phyloP scores from a whole-genome alignment of 2,797 vertebrate species.

The Microtus agrestis region DNA sequence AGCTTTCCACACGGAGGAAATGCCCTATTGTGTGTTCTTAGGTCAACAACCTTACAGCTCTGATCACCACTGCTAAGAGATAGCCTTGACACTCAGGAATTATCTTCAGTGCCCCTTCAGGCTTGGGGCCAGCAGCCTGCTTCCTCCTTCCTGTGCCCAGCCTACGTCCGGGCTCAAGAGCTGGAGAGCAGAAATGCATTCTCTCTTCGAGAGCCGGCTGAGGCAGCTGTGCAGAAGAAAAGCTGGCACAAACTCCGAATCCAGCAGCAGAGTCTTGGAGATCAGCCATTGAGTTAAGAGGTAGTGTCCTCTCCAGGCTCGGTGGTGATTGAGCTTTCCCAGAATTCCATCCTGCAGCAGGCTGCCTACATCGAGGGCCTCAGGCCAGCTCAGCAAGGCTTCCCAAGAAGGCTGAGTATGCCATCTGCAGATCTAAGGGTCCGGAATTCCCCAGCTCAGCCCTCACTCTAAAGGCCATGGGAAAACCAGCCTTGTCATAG shows the following conservation, averaged over 20 bases:
- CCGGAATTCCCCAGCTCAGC: constrained; percentile 66
- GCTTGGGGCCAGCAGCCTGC: not conserved
- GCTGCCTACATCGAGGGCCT: not conserved
- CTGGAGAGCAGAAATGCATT: not conserved
- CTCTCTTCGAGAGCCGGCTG: not conserved
- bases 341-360: not conserved
- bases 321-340: not conserved
- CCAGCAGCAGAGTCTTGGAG: not conserved
- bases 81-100: not conserved
- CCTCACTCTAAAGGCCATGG: constrained; percentile 24
- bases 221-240: not conserved
- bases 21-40: not conserved
- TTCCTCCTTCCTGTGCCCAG: not conserved
- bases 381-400: not conserved
- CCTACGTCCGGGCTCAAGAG: not conserved
- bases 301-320: not conserved
- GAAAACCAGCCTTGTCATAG: constrained; percentile 28
- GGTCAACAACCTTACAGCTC: not conserved
- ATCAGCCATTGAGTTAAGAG: not conserved
- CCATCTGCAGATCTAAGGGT: not conserved
- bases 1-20: not conserved
- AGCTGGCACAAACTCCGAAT: not conserved
- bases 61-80: not conserved
- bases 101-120: not conserved
- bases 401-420: not conserved